Percentiles rank a stretch among this genome's conserved stretches.
Evolutionary conservation across 2,797 vertebrate species (phyloP).

Genomic region (Buphagus erythrorhynchus): DNA sequence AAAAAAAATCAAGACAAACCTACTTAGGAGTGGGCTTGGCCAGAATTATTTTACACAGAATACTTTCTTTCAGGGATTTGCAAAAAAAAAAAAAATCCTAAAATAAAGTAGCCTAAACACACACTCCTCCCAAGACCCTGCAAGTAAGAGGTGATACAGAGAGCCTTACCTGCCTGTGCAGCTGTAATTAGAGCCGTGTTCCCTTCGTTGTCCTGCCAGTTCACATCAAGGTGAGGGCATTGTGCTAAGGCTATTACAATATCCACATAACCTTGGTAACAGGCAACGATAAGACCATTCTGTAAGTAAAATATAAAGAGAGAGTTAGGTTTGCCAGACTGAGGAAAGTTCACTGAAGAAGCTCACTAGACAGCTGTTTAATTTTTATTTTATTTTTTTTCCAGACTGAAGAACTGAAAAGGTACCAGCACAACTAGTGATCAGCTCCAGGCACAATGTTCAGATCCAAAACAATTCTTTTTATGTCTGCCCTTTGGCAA

Average conservation of each 20-base stretch:
- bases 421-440: neutral
- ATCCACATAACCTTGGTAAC: conserved; percentile 95
- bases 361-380: neutral
- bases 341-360: neutral
- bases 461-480: neutral
- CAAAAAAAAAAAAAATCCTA: neutral
- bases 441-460: neutral
- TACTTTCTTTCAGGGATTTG: neutral
- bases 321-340: neutral
- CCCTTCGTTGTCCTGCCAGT: conserved; percentile 97
- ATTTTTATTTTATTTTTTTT: neutral
- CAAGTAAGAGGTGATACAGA: neutral
- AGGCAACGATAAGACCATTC: conserved; percentile 92
- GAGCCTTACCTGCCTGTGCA: conserved; percentile 90
- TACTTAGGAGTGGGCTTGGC: neutral
- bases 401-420: neutral
- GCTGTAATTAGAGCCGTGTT: conserved; percentile 96
- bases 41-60: neutral
- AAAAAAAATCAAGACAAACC: neutral
- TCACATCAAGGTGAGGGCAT: conserved; percentile 92
- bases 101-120: neutral
- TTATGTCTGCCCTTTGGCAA: neutral
- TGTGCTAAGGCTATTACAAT: conserved; percentile 90
- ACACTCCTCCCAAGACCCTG: neutral
- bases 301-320: conserved; percentile 70